Percentiles rank a stretch among this genome's conserved stretches.
These are phyloP conservation scores for Phenganax subtilis DNA, from an alignment of 92 coral and sea anemone species.

Conservation along the genomic window DNA sequence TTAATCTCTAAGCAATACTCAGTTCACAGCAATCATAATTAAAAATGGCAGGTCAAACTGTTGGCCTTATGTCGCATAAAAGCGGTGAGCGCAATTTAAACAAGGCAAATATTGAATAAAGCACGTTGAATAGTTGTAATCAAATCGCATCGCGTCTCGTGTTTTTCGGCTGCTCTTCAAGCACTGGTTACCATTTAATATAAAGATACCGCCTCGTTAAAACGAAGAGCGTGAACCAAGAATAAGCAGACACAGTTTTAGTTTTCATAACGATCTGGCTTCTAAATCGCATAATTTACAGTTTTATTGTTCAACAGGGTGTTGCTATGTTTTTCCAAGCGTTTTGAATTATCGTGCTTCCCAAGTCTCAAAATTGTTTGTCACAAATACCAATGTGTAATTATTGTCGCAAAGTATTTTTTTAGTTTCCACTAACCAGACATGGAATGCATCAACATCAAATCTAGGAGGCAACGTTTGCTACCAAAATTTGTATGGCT, in stretches of 20 bases:
- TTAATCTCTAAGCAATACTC: conserved; percentile 20
- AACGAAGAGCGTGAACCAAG: background rate
- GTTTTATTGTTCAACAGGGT: background rate
- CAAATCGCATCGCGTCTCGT: conserved; percentile 28
- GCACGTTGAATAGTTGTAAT: conserved; percentile 11
- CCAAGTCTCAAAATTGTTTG: background rate
- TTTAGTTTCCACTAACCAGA: background rate
- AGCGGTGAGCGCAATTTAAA: conserved; percentile 35
- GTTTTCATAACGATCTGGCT: background rate
- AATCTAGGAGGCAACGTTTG: background rate
- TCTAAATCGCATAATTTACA: conserved; percentile 2
- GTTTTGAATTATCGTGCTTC: background rate
- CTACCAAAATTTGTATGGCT: conserved; percentile 18
- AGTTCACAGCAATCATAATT: conserved; percentile 29
- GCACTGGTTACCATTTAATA: conserved; percentile 35
- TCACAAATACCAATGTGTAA: conserved; percentile 48
- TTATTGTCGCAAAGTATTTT: conserved; percentile 46
- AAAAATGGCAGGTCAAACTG: conserved; percentile 25
- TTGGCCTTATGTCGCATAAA: conserved; percentile 24
- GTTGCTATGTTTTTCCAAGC: conserved; percentile 1
- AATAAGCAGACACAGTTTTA: background rate
- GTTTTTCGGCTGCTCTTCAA: conserved; percentile 21
- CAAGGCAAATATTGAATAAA: conserved; percentile 39
- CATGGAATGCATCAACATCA: background rate
- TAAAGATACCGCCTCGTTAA: conserved; percentile 19